These are phyloP conservation scores for Oreochromis spilurus DNA, from an alignment of 2,113 vertebrate species.

Conservation along the genomic window DNA sequence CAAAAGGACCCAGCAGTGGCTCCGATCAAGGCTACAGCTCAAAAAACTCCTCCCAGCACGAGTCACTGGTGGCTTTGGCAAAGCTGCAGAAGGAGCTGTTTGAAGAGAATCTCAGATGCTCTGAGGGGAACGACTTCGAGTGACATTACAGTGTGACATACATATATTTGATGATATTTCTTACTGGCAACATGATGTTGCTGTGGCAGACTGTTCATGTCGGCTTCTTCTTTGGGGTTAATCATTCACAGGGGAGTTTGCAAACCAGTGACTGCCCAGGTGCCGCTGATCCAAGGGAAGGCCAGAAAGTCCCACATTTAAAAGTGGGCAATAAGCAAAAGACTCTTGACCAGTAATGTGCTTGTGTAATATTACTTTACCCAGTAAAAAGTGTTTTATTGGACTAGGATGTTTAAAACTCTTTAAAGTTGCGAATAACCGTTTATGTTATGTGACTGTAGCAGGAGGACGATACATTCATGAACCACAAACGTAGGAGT, in stretches of 20 bases:
- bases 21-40: slow-evolving; percentile 92
- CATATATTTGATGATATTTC: background rate
- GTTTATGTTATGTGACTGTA: background rate
- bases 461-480: background rate
- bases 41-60: slow-evolving; percentile 66
- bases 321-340: background rate
- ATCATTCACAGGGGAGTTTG: background rate
- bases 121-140: background rate
- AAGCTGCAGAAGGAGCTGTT: slow-evolving; percentile 78
- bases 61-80: slow-evolving; percentile 71
- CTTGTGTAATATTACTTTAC: background rate
- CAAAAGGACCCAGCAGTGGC: slow-evolving; percentile 73
- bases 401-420: background rate
- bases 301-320: background rate
- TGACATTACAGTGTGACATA: background rate
- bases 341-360: background rate
- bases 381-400: background rate
- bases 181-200: background rate
- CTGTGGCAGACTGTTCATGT: background rate
- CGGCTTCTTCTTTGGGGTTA: background rate
- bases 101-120: slow-evolving; percentile 55
- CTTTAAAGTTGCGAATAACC: background rate
- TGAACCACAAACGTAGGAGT: background rate
- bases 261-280: background rate
- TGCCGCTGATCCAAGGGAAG: accelerated